Base-by-base conservation (phyloP, 2,888 invertebrate genomes). In the Mactromeris polynyma region DNA sequence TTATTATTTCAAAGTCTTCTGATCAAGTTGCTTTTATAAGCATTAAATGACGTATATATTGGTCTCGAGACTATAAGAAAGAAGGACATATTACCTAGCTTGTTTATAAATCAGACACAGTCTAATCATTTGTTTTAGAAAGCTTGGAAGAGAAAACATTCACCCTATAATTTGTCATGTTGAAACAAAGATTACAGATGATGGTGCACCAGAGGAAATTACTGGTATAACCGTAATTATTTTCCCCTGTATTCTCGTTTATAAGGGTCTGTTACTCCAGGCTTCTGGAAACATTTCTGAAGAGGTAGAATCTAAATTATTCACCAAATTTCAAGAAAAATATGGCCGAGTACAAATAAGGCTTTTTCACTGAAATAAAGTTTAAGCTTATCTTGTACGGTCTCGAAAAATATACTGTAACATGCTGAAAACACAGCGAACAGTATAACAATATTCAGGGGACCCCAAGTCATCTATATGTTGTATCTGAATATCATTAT, bases 101-200 rank as follows among this genome's bases (percentile, higher is more conserved):
- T 17, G 73, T 73, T 73, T 73, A 73, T 73, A 73, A 73, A 73
- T 73, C 73, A 73, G 36, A 33, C 33, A 73, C 33, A 73, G 33
- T 73, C 73, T 73, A 73, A 73, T 73, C 73, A 73, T 33, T 73
- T 33, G 36, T 73, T 73, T 26, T 7, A 73, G 73, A 73, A 73
- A 73, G 73, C 73, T 73, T 73, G 73, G 73, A 36, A 73, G 26
- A 73, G 73, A 73, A 31, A 17, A 26, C 36, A 73, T 17, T 73
- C 33, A 73, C 73, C 73, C 73, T 73, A 73, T 73, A 73, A 73
- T 73, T 73, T 73, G 73, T 73, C 73, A 73, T 73, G 73, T 73
- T 73, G 73, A 73, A 73, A 73, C 73, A 73, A 73, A 73, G 73
- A 73, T 73, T 73, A 73, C 73, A 6, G 73, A 73, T 36, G 73